phyloP scores from a whole-genome alignment of 2,113 vertebrate genomes.

The Nibea albiflora region DNA sequence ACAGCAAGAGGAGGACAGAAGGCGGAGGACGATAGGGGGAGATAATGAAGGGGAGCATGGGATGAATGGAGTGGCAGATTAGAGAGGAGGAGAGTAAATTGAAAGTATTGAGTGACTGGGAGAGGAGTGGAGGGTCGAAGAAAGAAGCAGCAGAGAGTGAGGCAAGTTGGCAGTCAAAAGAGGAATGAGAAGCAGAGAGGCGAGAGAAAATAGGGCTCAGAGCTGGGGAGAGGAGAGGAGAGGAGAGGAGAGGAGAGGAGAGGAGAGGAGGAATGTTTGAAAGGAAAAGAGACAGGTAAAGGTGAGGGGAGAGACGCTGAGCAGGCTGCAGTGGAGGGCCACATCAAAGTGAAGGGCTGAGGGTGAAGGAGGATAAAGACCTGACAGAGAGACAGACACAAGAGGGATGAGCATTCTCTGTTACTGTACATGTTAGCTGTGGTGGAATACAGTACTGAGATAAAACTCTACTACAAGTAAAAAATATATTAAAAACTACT shows the following conservation, averaged over 20 bases:
- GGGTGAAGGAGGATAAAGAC: conserved; percentile 19
- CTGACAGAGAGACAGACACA: conserved; percentile 18
- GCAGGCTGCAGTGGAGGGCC: conserved; percentile 14
- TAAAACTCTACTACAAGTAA: too few species aligned
- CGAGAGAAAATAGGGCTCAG: conserved; percentile 26
- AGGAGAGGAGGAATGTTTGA: conserved; percentile 32
- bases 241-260: conserved; percentile 21
- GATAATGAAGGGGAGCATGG: conserved; percentile 67
- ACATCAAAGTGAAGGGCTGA: conserved; percentile 21
- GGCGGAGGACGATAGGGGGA: conserved; percentile 64
- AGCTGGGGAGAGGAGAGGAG: conserved; percentile 16
- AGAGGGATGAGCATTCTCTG: neutral
- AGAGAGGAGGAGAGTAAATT: conserved; percentile 78
- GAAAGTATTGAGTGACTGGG: conserved; percentile 77
- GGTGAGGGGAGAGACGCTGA: conserved; percentile 1
- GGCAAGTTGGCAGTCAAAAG: conserved; percentile 57
- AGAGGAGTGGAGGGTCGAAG: conserved; percentile 56
- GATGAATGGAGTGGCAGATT: conserved; percentile 77
- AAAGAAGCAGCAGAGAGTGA: conserved; percentile 55
- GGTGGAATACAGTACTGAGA: too few species aligned
- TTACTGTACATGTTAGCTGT: neutral
- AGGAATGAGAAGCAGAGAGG: conserved; percentile 50
- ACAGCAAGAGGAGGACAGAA: conserved; percentile 68
- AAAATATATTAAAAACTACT: too few species aligned
- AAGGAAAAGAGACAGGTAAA: conserved; percentile 37